Percentiles rank a stretch among this genome's conserved stretches.
Evolutionary conservation across 2,797 vertebrate species (phyloP).

Genomic region (Spheniscus humboldti): DNA sequence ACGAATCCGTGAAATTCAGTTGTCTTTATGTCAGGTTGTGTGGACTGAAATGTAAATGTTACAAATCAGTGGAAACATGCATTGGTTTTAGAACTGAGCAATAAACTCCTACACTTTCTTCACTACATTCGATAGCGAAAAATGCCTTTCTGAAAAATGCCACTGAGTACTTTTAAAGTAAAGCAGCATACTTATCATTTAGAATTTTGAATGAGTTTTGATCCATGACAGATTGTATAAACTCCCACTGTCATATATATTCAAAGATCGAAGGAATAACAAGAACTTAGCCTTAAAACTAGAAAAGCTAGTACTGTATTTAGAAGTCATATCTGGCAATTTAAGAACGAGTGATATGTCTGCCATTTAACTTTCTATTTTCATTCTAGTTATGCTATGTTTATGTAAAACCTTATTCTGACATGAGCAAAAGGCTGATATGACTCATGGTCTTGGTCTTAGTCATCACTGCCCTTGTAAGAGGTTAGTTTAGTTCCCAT

Average conservation of each 20-base stretch:
- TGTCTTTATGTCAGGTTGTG: not conserved
- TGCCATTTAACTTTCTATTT: not conserved
- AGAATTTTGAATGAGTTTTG: not conserved
- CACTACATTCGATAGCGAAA: not conserved
- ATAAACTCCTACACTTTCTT: not conserved
- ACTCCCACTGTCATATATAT: not conserved
- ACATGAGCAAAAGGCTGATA: not conserved
- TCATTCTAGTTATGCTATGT: not conserved
- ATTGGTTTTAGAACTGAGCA: not conserved
- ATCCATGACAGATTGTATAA: not conserved
- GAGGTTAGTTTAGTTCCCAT: not conserved
- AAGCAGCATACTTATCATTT: not conserved
- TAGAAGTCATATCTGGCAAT: not conserved
- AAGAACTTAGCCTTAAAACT: not conserved
- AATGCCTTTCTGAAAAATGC: not conserved
- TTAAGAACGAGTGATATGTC: not conserved
- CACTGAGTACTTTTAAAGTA: not conserved
- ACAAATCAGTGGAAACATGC: not conserved
- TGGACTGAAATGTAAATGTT: not conserved
- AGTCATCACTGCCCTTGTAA: not conserved
- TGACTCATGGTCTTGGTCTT: not conserved
- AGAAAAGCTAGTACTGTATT: not conserved
- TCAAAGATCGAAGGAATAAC: not conserved
- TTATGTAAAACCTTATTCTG: conserved; percentile 9
- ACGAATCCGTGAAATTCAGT: not conserved